Evolutionary conservation across 2,113 vertebrate species (phyloP), one percentile per base, ranked within the genome.

Genomic region (Alectura lathami): DNA sequence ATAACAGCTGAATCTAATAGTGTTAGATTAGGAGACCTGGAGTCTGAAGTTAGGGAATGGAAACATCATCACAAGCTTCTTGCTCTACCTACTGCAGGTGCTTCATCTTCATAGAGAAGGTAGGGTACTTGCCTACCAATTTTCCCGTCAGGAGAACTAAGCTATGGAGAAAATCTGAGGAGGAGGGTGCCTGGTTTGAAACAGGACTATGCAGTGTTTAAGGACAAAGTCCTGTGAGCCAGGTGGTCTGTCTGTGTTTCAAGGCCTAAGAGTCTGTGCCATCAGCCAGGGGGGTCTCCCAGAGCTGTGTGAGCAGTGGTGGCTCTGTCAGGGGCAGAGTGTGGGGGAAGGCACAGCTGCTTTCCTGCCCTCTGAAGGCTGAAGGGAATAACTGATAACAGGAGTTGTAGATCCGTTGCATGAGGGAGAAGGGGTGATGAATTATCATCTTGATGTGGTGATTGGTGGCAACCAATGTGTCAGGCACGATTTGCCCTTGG

Each of bases 381-480:
- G 23, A 8, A 10, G 15, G 15, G 13, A 48, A 45, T 67, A 3
- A 0, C 34, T 81, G 21, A 20, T 21, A 21, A 1, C 8, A 6
- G 1, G 0, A 1, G 3, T 4, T n/a, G 34, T 64, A 53, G 18
- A 15, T 51, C 68, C 42, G 11, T 38, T 57, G 30, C 13, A 15
- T 45, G 8, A 57, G 17, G 50, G 42, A 17, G 38, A 38, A 82
- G 4, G 40, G 5, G 14, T 54, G 38, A 3, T 20, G 11, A n/a
- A 23, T 53, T 16, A 20, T 4, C 27, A 50, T 21, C 24, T 24
- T 26, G 56, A 36, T 63, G n/a, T n/a, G n/a, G n/a, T n/a, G n/a
- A n/a, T n/a, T n/a, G n/a, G n/a, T n/a, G n/a, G n/a, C n/a, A n/a
- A n/a, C n/a, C n/a, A n/a, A n/a, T n/a, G n/a, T n/a, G n/a, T n/a